Base-by-base conservation (phyloP, 2,888 invertebrate genomes). In the Hanleya hanleyi region DNA sequence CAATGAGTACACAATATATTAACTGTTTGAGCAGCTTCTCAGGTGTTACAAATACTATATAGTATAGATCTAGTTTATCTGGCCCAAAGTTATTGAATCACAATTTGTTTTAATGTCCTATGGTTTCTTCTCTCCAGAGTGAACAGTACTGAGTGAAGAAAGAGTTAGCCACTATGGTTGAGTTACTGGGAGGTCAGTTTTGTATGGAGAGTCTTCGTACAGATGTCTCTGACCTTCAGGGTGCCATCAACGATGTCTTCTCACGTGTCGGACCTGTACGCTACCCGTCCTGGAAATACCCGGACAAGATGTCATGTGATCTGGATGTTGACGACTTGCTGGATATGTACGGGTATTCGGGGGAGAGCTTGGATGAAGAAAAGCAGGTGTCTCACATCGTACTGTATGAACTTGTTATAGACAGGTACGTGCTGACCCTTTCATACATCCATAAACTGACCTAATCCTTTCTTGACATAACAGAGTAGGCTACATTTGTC, bases 271-370 rank as follows among this genome's bases (percentile, higher is more conserved):
- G 90, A 5, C 88, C 89, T 0, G 81, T 89, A 2, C 74, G 77
- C 18, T 81, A 75, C 50, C 83, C 86, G n/a, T 90, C 90, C n/a
- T 91, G 91, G 91, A 91, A 90, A 71, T 90, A 88, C 73, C 91
- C 90, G 1, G 89, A 90, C 77, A 88, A 89, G 70, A 70, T 77
- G 33, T 86, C 90, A 1, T 76, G 79, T 67, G 89, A 90, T 61
- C 74, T 91, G 36, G 86, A 90, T 74, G 84, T 90, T 7, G 84
- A 86, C 12, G 86, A 90, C 38, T 79, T 90, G 35, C 75, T 91
- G 35, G 88, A 89, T 49, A 75, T 85, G 67, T 88, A 90, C 75
- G 82, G 82, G 65, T 88, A 80, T 70, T 81, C 81, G 67, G 83
- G 83, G 50, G 86, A 86, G 72, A 79, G 80, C 36, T 82, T 82